Conservation (phyloP, 2,113 vertebrate species). For the Cathartes aura region DNA sequence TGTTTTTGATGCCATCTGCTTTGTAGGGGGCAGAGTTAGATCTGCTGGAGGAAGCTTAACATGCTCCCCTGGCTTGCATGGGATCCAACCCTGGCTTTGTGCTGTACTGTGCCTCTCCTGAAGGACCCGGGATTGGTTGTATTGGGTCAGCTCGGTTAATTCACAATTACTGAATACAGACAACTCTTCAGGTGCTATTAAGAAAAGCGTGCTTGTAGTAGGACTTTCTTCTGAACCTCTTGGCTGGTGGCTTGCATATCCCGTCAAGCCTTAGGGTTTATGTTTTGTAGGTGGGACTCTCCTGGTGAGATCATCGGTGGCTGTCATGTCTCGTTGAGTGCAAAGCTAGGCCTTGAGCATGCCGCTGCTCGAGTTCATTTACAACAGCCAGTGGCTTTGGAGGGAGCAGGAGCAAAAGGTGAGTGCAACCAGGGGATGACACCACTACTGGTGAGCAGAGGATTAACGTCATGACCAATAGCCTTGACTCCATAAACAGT, state of each 20-base stretch:
- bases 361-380: background rate
- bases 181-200: background rate
- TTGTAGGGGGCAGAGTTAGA: background rate
- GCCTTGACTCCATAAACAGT: background rate
- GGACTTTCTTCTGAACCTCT: background rate
- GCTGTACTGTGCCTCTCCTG: accelerated
- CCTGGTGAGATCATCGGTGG: background rate
- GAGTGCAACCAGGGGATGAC: background rate
- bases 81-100: background rate
- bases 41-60: background rate
- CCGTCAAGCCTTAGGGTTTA: background rate
- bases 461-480: background rate
- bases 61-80: background rate
- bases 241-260: background rate
- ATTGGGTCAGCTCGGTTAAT: background rate
- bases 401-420: background rate
- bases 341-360: background rate
- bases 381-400: background rate
- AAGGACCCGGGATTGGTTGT: background rate
- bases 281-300: background rate
- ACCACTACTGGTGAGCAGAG: accelerated
- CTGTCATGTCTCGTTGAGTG: background rate
- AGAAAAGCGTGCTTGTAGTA: background rate
- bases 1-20: background rate
- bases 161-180: background rate